Evolutionary conservation across 2,888 invertebrate genomes (phyloP), one percentile per base, ranked within the genome.

Genomic region (Biston betularia): DNA sequence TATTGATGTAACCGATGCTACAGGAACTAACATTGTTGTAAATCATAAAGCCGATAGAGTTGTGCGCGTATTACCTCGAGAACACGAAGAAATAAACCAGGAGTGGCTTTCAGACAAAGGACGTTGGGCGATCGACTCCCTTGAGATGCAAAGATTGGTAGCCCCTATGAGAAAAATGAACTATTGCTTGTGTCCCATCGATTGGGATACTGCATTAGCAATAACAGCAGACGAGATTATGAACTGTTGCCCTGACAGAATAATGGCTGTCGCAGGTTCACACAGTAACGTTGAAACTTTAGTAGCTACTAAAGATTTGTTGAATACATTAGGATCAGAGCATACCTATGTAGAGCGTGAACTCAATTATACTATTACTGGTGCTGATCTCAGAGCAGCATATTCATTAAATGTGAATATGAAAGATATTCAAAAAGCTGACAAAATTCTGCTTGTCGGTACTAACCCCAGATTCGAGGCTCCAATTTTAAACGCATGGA

Each of bases 91-190:
- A 76, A 81, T 93, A 15, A 99, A 99, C 89, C 99, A 99, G 90
- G 99, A 99, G 93, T 99, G 99, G 99, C 93, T 99, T 59, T 98
- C 98, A 0, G 99, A 99, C 89, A 99, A 99, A 90, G 97, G 98
- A 0, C 95, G 99, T 62, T 99, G 99, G 94, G 97, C 99, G 0
- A 98, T 98, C 82, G 99, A 99, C 89, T 99, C 99, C 0, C 93
- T 99, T 58, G 99, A 98, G 87, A 95, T 98, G 68, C 99, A 99
- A 89, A 95, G 99, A 74, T 93, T 99, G 58, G 96, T 99, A 0
- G 96, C 97, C 0, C 99, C 99, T 0, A 98, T 99, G 98, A 92
- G 97, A 68, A 97, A 96, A 85, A 94, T 94, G 80, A 91, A 94
- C 7, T 96, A 96, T 7, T 95, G 96, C 82, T 92, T 99, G 63